These are phyloP conservation scores for Aphaenogaster rudis DNA, from an alignment of 1,140 invertebrate species.

Conservation along the genomic window DNA sequence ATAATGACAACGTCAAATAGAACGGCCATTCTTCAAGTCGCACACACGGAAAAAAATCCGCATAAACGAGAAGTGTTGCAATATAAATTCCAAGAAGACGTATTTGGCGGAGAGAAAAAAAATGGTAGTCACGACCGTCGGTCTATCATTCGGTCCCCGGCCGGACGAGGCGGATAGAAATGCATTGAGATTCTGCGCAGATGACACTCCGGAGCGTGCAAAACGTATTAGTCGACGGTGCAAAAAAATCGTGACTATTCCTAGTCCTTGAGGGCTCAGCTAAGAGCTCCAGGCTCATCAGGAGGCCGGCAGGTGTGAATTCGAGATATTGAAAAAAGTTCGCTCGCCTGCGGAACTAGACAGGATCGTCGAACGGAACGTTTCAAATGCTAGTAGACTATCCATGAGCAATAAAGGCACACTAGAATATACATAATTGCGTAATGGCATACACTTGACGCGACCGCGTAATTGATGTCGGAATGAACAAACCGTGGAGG, in stretches of 20 bases:
- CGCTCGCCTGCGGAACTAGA: constrained; percentile 20
- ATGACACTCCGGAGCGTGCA: constrained; percentile 76
- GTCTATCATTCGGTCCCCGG: constrained; percentile 62
- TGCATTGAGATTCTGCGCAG: constrained; percentile 78
- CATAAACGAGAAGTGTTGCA: not conserved
- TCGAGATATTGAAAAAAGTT: constrained; percentile 70
- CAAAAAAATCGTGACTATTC: constrained; percentile 80
- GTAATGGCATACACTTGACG: constrained; percentile 40
- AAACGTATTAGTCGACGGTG: constrained; percentile 75
- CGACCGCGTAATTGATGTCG: constrained; percentile 27
- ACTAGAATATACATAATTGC: constrained; percentile 32
- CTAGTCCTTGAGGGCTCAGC: constrained; percentile 76
- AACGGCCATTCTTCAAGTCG: not conserved
- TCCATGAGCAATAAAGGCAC: not conserved
- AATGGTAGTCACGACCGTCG: constrained; percentile 53
- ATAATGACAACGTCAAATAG: not conserved
- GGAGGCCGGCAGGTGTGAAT: constrained; percentile 78
- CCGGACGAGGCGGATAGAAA: constrained; percentile 66
- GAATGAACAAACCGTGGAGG: not conserved
- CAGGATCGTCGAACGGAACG: constrained; percentile 45
- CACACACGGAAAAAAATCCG: not conserved
- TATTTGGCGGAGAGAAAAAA: constrained; percentile 60
- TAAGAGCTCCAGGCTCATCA: constrained; percentile 30
- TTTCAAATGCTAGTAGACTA: not conserved
- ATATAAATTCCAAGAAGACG: constrained; percentile 61